A percentile compares a stretch with the other conserved stretches of the same genome.
phyloP scores from a whole-genome alignment of 2,888 invertebrate genomes.

The Heliconius aoede region DNA sequence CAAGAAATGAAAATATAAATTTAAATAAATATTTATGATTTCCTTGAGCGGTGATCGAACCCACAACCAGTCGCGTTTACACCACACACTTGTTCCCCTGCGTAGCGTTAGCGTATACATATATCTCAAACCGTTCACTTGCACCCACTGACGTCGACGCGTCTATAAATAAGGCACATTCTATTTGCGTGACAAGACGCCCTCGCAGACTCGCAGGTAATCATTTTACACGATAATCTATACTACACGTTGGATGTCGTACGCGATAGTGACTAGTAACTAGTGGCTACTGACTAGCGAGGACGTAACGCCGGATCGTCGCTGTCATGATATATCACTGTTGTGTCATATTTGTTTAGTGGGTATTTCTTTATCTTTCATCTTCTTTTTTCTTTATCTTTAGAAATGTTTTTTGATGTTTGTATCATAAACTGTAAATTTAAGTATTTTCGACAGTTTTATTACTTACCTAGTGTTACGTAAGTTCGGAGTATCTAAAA shows the following conservation, averaged over 20 bases:
- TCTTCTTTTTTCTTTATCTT: too few relatives aligned
- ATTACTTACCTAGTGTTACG: slow-evolving; percentile 16
- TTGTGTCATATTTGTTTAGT: slow-evolving; percentile 39
- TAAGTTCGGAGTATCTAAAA: slow-evolving; percentile 18
- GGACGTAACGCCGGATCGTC: slow-evolving; percentile 40
- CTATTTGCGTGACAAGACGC: slow-evolving; percentile 54
- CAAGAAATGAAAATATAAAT: too few relatives aligned
- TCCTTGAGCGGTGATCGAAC: too few relatives aligned
- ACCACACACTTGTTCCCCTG: neutral
- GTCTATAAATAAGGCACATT: slow-evolving; percentile 58
- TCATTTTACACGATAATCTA: slow-evolving; percentile 41
- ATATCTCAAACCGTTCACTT: slow-evolving; percentile 50
- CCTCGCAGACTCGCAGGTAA: slow-evolving; percentile 48
- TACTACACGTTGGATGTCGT: slow-evolving; percentile 24
- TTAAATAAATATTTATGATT: too few relatives aligned
- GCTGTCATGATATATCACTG: slow-evolving; percentile 37
- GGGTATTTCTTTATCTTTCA: too few relatives aligned
- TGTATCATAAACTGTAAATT: slow-evolving; percentile 29
- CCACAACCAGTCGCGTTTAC: too few relatives aligned
- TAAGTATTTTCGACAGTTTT: slow-evolving; percentile 27
- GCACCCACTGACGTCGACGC: slow-evolving; percentile 55
- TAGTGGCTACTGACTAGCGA: slow-evolving; percentile 10
- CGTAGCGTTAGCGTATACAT: neutral
- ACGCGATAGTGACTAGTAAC: slow-evolving; percentile 20
- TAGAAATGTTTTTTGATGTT: slow-evolving; percentile 35